Conservation (phyloP, 2,888 invertebrate genomes). For the Incurvaria masculella region DNA sequence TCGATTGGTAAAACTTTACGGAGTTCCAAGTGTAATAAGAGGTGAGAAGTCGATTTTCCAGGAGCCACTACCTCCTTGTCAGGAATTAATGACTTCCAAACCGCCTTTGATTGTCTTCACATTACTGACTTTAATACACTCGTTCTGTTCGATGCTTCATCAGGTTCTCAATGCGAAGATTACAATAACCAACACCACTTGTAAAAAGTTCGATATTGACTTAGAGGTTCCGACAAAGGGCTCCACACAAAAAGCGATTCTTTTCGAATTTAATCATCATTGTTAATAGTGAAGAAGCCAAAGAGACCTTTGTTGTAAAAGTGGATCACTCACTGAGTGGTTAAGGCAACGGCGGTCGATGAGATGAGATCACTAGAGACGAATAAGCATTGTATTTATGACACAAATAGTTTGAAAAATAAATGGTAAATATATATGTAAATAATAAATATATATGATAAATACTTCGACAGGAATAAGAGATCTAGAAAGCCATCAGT, state of each 20-base stretch:
- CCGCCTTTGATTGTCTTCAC: slow-evolving; percentile 31
- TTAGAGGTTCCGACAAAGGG: not conserved
- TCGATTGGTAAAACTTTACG: no score
- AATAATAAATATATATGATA: no score
- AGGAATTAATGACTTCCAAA: slow-evolving; percentile 44
- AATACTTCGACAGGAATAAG: no score
- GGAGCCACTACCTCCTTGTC: slow-evolving; percentile 32
- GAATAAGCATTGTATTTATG: no score
- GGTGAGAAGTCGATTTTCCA: slow-evolving; percentile 24
- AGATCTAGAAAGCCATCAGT: no score
- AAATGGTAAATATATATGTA: no score
- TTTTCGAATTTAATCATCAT: not conserved
- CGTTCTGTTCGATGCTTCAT: not conserved
- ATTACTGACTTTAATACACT: not conserved
- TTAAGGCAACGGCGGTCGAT: not conserved
- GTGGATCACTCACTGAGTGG: not conserved
- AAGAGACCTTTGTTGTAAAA: not conserved
- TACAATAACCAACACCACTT: not conserved
- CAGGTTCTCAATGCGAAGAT: not conserved
- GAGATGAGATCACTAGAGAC: no score
- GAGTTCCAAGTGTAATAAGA: no score
- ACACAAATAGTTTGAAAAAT: no score
- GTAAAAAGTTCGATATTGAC: not conserved
- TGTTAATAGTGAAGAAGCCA: not conserved
- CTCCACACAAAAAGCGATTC: not conserved